These are phyloP conservation scores for Australoheros scitulus DNA, from an alignment of 2,113 vertebrate species.

Conservation along the genomic window DNA sequence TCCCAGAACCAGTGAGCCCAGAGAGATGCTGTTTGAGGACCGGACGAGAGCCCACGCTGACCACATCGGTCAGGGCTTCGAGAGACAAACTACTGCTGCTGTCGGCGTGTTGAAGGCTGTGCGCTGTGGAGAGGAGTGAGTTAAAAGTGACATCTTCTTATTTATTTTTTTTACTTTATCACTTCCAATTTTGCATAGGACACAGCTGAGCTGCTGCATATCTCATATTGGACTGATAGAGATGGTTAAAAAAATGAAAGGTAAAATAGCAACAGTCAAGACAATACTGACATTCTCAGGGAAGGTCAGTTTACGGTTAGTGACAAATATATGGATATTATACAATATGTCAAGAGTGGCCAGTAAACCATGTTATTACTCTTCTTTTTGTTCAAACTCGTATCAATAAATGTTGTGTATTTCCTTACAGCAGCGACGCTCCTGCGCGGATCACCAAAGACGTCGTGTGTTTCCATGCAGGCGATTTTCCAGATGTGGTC, in stretches of 20 bases:
- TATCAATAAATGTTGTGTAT: conserved; percentile 11
- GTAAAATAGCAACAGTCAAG: not conserved
- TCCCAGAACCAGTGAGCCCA: conserved; percentile 95
- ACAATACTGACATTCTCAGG: not conserved
- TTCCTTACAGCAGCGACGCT: conserved; percentile 77
- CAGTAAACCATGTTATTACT: too few species aligned
- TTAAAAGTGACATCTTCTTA: conserved; percentile 22
- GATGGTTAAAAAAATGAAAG: not conserved
- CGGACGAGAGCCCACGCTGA: conserved; percentile 96
- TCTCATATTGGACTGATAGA: not conserved
- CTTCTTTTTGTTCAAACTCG: not conserved
- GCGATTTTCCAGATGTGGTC: conserved; percentile 96
- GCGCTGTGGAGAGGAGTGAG: conserved; percentile 93
- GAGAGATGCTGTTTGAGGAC: conserved; percentile 99
- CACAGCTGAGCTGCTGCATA: not conserved
- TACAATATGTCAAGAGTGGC: too few species aligned
- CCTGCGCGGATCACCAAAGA: conserved; percentile 99
- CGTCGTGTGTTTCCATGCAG: conserved; percentile 98
- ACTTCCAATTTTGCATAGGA: not conserved
- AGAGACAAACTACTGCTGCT: conserved; percentile 95
- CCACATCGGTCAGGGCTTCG: conserved; percentile 98
- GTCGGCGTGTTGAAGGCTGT: conserved; percentile 98
- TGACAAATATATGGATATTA: not conserved
- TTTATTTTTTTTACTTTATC: not conserved
- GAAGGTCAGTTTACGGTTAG: not conserved